A percentile compares a stretch with the other conserved stretches of the same genome.
Conservation (phyloP, 2,888 invertebrate genomes). For the Drosophila subquinaria region DNA sequence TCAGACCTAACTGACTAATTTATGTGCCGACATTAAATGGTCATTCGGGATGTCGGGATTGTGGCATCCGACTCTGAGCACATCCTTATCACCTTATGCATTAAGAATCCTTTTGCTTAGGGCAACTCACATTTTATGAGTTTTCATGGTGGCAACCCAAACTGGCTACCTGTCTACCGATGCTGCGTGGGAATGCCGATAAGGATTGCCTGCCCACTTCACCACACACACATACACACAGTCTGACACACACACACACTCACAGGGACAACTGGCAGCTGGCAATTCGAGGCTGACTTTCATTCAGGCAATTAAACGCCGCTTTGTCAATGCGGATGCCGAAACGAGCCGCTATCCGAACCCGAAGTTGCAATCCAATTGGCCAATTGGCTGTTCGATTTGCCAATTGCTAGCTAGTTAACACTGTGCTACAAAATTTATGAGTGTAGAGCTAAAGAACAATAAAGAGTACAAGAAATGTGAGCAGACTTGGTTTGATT, state of each 20-base stretch:
- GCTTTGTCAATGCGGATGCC: conserved; percentile 79
- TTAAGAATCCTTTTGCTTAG: conserved; percentile 68
- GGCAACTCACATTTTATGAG: conserved; percentile 54
- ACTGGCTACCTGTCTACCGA: conserved; percentile 56
- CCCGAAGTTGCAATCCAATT: conserved; percentile 58
- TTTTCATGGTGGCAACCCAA: conserved; percentile 64
- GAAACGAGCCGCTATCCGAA: conserved; percentile 55
- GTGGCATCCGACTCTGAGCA: conserved; percentile 23
- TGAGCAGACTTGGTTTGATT: neutral
- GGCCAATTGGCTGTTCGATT: conserved; percentile 68
- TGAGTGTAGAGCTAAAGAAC: neutral
- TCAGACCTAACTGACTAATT: conserved; percentile 55
- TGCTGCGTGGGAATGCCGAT: conserved; percentile 73
- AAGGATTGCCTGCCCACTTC: conserved; percentile 29
- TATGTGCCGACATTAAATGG: conserved; percentile 70
- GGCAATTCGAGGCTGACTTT: conserved; percentile 38
- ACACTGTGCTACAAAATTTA: conserved; percentile 46
- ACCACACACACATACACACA: conserved; percentile 1
- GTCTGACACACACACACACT: neutral
- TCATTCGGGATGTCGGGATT: conserved; percentile 23
- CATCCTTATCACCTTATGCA: conserved; percentile 64
- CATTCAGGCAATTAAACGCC: conserved; percentile 66
- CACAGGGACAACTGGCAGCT: conserved; percentile 26
- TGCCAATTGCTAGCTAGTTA: conserved; percentile 54
- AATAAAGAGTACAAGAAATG: neutral